Evolutionary conservation across 1,140 invertebrate species (phyloP).

Genomic region (Temnothorax longispinosus): DNA sequence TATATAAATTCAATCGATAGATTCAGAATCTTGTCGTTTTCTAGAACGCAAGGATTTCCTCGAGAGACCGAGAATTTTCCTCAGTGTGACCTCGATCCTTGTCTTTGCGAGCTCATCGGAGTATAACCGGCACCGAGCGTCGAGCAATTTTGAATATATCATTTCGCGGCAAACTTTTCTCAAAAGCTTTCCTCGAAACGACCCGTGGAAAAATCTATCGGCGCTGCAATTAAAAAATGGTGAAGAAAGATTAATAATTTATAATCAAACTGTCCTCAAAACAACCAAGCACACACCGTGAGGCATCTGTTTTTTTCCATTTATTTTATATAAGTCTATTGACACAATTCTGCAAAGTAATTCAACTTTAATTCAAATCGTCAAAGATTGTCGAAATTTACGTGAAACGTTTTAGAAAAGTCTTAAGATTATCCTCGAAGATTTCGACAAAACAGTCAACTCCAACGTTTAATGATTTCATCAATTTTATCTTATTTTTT

Average conservation of each 20-base stretch:
- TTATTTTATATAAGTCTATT: background rate
- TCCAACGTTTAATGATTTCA: background rate
- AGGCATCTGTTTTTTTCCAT: background rate
- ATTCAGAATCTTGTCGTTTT: conserved; percentile 27
- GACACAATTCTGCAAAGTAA: background rate
- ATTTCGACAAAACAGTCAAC: background rate
- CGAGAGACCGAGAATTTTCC: conserved; percentile 29
- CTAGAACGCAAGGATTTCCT: conserved; percentile 50
- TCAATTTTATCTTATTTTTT: background rate
- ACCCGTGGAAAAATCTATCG: background rate
- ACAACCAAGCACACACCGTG: background rate
- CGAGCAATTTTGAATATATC: conserved; percentile 6
- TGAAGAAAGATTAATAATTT: background rate
- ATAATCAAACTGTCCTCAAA: background rate
- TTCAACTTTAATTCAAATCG: background rate
- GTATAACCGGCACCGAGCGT: conserved; percentile 20
- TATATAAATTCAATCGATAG: conserved; percentile 30
- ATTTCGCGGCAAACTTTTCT: background rate
- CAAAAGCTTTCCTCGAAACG: background rate
- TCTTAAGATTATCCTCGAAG: background rate
- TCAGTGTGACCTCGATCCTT: conserved; percentile 19
- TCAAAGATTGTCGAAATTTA: background rate
- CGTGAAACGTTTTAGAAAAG: background rate
- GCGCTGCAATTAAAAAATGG: background rate
- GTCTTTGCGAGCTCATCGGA: conserved; percentile 25